These are phyloP conservation scores for Menidia beryllina DNA, from an alignment of 2,113 vertebrate species.

Conservation along the genomic window DNA sequence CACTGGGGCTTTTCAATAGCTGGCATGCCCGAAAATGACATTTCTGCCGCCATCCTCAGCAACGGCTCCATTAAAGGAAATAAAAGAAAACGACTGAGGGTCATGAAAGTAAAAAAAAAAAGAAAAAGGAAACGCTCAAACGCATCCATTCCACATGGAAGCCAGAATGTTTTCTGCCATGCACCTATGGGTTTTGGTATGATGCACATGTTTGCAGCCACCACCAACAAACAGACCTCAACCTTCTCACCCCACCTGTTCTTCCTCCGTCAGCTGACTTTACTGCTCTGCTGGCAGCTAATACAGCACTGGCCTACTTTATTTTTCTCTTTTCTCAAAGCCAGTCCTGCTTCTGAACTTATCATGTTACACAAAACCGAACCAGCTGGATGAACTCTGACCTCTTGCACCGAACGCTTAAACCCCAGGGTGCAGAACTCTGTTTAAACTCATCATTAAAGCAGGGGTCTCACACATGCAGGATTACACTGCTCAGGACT, in stretches of 20 bases:
- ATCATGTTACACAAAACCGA: slow-evolving; percentile 46
- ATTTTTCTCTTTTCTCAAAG: not conserved
- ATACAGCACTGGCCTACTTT: slow-evolving; percentile 18
- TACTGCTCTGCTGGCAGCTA: slow-evolving; percentile 38
- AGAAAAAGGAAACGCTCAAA: slow-evolving; percentile 45
- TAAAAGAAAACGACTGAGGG: not conserved
- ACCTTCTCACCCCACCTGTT: slow-evolving; percentile 55
- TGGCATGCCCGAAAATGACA: not conserved
- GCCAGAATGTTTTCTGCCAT: not conserved
- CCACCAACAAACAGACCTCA: slow-evolving; percentile 54
- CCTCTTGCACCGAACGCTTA: slow-evolving; percentile 42
- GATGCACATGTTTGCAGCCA: not conserved
- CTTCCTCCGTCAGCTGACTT: slow-evolving; percentile 62
- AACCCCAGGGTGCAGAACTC: slow-evolving; percentile 32
- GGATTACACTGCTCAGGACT: slow-evolving; percentile 14
- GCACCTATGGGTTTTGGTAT: not conserved
- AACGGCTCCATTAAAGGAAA: not conserved
- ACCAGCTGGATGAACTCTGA: slow-evolving; percentile 33
- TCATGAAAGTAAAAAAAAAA: slow-evolving; percentile 22
- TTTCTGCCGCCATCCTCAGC: slow-evolving; percentile 8
- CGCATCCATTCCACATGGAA: slow-evolving; percentile 67
- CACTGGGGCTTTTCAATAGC: slow-evolving; percentile 28
- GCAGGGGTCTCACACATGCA: slow-evolving; percentile 10
- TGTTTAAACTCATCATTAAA: slow-evolving; percentile 26
- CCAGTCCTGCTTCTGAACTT: slow-evolving; percentile 41